A percentile compares a stretch with the other conserved stretches of the same genome.
phyloP scores from a whole-genome alignment of 2,113 vertebrate species.

The Hemiscyllium ocellatum region DNA sequence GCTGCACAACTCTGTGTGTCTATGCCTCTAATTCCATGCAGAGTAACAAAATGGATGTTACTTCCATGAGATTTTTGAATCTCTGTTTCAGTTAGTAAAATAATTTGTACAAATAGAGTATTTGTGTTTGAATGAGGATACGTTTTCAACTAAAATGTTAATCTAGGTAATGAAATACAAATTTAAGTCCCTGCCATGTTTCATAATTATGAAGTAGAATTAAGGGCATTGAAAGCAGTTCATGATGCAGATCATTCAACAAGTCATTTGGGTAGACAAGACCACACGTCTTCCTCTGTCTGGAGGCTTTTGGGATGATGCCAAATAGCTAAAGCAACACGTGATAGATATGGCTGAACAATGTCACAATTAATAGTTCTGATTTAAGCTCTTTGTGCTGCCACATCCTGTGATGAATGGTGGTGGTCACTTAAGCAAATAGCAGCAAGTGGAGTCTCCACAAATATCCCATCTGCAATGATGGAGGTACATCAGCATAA shows the following conservation, averaged over 20 bases:
- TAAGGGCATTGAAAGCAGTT: background rate
- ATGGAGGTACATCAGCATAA: no score
- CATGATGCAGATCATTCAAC: background rate
- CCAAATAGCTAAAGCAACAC: no score
- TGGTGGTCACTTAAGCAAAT: no score
- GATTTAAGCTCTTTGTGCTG: no score
- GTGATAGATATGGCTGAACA: no score
- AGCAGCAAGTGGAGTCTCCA: no score
- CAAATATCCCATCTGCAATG: no score
- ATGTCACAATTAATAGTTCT: no score
- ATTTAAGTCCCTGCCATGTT: background rate
- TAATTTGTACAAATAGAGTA: background rate
- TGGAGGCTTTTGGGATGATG: background rate
- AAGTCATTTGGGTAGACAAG: background rate
- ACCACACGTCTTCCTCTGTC: background rate
- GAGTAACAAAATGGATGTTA: background rate
- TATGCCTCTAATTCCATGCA: background rate
- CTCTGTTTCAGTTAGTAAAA: background rate
- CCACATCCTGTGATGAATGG: no score
- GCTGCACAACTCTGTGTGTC: background rate
- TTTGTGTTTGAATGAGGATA: background rate
- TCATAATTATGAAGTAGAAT: background rate
- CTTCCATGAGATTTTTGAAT: background rate
- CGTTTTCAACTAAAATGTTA: background rate
- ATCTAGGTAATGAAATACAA: background rate